Evolutionary conservation across 1,140 invertebrate species (phyloP).

Genomic region (Trissolcus basalis): DNA sequence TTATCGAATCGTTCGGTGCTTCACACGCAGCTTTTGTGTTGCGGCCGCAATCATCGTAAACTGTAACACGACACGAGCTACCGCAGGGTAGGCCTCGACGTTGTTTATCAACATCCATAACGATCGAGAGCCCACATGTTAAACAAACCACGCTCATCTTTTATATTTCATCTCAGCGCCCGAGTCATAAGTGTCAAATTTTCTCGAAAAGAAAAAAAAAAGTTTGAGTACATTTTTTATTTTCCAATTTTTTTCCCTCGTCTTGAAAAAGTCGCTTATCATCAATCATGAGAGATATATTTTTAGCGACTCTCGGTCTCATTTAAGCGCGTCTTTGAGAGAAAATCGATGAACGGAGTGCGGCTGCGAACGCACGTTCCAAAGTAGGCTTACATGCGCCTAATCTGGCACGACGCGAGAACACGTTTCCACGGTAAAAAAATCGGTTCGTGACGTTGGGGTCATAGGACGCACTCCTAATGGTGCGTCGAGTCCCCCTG

Average conservation of each 20-base stretch:
- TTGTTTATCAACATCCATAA: conserved; percentile 46
- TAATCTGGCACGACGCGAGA: conserved; percentile 41
- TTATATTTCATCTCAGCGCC: conserved; percentile 10
- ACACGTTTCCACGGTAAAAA: conserved; percentile 27
- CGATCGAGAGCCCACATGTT: conserved; percentile 36
- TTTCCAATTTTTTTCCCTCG: neutral
- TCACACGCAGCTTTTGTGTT: conserved; percentile 50
- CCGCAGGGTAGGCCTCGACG: conserved; percentile 39
- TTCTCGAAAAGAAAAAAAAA: neutral
- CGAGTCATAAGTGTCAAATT: conserved; percentile 1
- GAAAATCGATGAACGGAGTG: conserved; percentile 24
- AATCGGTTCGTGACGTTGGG: conserved; percentile 35
- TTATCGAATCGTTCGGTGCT: too few relatives aligned
- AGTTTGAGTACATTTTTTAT: neutral
- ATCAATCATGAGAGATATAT: conserved; percentile 34
- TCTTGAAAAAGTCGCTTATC: conserved; percentile 1
- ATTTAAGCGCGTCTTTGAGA: conserved; percentile 1
- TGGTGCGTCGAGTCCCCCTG: conserved; percentile 36
- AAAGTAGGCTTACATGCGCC: conserved; percentile 31
- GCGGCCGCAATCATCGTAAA: conserved; percentile 57
- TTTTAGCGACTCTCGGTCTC: conserved; percentile 11
- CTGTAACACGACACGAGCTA: conserved; percentile 60
- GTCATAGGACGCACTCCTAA: conserved; percentile 41
- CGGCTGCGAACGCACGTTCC: conserved; percentile 17
- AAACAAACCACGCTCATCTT: conserved; percentile 53